These are phyloP conservation scores for Lerema accius DNA, from an alignment of 1,140 invertebrate species.

Conservation along the genomic window DNA sequence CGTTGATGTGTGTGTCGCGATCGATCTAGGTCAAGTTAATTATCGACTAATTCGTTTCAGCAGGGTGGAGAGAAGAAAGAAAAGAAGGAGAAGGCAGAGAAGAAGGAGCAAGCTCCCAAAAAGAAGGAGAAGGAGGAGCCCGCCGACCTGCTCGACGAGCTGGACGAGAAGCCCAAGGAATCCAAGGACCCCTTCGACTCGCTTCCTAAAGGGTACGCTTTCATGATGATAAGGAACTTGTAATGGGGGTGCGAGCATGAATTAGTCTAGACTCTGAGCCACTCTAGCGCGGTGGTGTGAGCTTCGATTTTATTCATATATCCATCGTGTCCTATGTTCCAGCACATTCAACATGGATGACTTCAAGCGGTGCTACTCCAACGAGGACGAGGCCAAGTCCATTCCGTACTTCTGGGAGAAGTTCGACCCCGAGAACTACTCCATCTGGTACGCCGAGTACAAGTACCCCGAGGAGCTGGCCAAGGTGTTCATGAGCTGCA, in stretches of 20 bases:
- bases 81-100: constrained; percentile 85
- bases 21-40: too few species aligned
- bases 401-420: constrained; percentile 99
- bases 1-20: too few species aligned
- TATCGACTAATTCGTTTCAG: too few species aligned
- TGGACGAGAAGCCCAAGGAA: constrained; percentile 90
- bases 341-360: constrained; percentile 97
- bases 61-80: constrained; percentile 76
- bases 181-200: constrained; percentile 96
- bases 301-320: too few species aligned
- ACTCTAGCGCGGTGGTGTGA: too few species aligned
- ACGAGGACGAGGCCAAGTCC: constrained; percentile 96
- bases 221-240: too few species aligned
- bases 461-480: constrained; percentile 97
- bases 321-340: too few species aligned
- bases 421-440: constrained; percentile 98
- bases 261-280: too few species aligned
- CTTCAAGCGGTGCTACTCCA: constrained; percentile 98
- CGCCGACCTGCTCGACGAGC: constrained; percentile 88
- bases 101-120: constrained; percentile 79
- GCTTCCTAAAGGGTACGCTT: constrained; percentile 92
- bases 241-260: too few species aligned
- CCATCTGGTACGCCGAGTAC: constrained; percentile 99
- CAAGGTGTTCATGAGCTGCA: constrained; percentile 98
- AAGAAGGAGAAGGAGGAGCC: constrained; percentile 79